Conservation (phyloP, 2,888 invertebrate genomes). For the Sycophila texana region DNA sequence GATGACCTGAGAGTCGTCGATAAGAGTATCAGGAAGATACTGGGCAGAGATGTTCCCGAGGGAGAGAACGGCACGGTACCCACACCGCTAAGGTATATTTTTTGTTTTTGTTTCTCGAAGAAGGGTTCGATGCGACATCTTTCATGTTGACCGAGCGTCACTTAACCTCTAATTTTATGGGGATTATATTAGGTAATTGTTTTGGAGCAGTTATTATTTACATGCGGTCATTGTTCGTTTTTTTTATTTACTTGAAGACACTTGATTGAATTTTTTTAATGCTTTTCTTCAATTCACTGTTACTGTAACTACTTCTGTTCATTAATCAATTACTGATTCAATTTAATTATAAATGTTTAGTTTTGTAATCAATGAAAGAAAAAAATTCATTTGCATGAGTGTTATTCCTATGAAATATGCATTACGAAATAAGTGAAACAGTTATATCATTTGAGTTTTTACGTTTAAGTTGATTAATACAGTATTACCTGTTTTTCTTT, state of each 20-base stretch:
- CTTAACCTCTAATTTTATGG: constrained; percentile 54
- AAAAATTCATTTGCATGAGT: too few relatives aligned
- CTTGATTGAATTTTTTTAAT: too few relatives aligned
- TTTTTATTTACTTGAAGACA: too few relatives aligned
- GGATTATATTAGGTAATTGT: not conserved
- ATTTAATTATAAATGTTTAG: too few relatives aligned
- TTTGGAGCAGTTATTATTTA: too few relatives aligned
- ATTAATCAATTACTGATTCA: too few relatives aligned
- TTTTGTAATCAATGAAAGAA: too few relatives aligned
- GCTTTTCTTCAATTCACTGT: too few relatives aligned
- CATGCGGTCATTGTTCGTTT: too few relatives aligned
- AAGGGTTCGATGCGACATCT: not conserved
- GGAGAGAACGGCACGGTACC: constrained; percentile 70
- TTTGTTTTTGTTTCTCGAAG: not conserved
- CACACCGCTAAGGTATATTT: constrained; percentile 62
- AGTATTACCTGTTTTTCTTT: constrained; percentile 7
- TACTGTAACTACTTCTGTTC: too few relatives aligned
- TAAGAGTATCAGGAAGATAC: constrained; percentile 72
- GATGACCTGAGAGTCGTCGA: constrained; percentile 72
- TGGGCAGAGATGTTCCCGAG: constrained; percentile 73
- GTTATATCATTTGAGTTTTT: not conserved
- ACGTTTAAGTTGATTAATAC: not conserved
- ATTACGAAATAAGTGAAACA: too few relatives aligned
- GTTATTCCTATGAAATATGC: too few relatives aligned
- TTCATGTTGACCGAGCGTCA: constrained; percentile 27